Evolutionary conservation across 2,888 invertebrate genomes (phyloP), one percentile per base, ranked within the genome.

Genomic region (Teinopalpus imperialis): DNA sequence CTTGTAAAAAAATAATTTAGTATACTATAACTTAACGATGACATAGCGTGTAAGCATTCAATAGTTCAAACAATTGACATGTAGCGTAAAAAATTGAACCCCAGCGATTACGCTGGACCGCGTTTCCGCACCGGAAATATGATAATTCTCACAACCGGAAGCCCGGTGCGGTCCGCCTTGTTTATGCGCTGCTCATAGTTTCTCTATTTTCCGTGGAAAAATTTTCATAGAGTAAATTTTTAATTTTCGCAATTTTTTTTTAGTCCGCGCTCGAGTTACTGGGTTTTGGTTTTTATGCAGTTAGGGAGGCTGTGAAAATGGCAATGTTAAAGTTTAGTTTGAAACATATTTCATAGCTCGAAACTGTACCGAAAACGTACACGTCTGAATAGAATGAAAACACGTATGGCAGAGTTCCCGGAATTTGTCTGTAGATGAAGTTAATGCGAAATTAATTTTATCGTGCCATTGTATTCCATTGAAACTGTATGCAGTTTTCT

Each of bases 81-180:
- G 4, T 10, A 30, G 2, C 2, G 20, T 13, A 7, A 41, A 41
- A 47, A 47, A 46, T 10, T 23, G 27, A 23, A 12, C 21, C 31
- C 27, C 14, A 16, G 8, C 12, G 13, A 36, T 34, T 27, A 30
- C 16, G 26, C 26, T 20, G 9, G 23, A 16, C 20, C 29, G 24
- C 34, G 26, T 16, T 10, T 37, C 42, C 40, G 36, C 8, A 35
- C 34, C 48, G 48, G 48, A 52, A 47, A 48, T 51, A 51, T 47
- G 47, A 49, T 49, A 49, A 49, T 47, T 44, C 42, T 16, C 27
- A 12, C 40, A 24, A 20, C 45, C 51, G 52, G 52, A 52, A 42
- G 39, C 43, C 27, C 21, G 30, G 30, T 27, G 31, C 31, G 41
- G 41, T 35, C 37, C 39, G 40, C 46, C 16, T 16, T 52, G 52